Base-by-base conservation (phyloP, 2,888 invertebrate species). In the Volucella bombylans region DNA sequence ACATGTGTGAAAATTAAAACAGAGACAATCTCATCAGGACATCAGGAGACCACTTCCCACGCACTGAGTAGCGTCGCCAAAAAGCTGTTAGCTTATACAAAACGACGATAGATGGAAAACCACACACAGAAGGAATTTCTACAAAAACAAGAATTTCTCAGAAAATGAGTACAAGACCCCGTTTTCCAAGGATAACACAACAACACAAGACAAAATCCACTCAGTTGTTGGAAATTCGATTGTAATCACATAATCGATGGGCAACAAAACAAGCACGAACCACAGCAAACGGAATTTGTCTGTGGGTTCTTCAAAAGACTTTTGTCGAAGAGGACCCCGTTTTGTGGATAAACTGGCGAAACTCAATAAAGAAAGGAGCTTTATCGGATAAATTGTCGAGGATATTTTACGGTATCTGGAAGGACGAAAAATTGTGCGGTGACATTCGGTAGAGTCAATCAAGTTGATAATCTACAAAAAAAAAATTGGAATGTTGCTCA, bases 161-260 rank as follows among this genome's bases (percentile, higher is more conserved):
- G 18, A 39, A 55, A 64, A 80, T 12, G 71, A 67, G 49, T 39
- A 67, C 54, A 41, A 31, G 54, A 18, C 31, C 6, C 31, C 1
- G 31, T 6, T 31, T 31, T n/a, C n/a, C 31, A 31, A 31, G 31
- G 31, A 31, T 31, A 31, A 31, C 67, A 57, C 38, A 41, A 31
- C 6, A 31, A 31, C 67, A 57, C 38, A 41, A 62, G 64, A 57
- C 65, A 47, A 68, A 57, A 69, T 79, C 65, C 65, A 83, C 31
- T 79, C 65, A 55, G 71, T 69, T 83, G 71, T 69, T 83, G 79
- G 79, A 65, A 80, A 67, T 65, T 67, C 50, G 59, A 71, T 31
- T 71, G 14, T 80, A 74, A 74, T 76, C 69, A 69, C 59, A 39
- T 74, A 71, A 79, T 79, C 73, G 74, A 83, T 71, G 47, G 47